A percentile compares a stretch with the other conserved stretches of the same genome.
Evolutionary conservation across 2,797 vertebrate genomes (phyloP).

Genomic region (Propithecus perrieri): DNA sequence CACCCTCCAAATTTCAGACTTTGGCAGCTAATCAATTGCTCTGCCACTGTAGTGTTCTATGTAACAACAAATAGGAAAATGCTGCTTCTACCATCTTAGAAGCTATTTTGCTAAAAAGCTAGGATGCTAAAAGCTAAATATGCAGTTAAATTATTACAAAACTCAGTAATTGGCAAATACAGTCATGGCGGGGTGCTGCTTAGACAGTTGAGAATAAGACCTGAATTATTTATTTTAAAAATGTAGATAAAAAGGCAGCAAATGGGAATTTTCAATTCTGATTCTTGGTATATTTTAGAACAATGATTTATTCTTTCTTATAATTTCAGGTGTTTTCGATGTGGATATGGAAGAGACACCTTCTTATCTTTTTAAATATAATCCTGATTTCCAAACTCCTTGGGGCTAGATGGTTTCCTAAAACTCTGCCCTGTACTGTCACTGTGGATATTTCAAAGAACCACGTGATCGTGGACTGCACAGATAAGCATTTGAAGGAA

Average conservation of each 20-base stretch:
- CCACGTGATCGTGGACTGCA: slow-evolving; percentile 92
- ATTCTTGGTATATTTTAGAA: not conserved
- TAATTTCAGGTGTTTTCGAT: slow-evolving; percentile 76
- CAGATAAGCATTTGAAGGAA: slow-evolving; percentile 85
- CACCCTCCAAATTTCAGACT: not conserved
- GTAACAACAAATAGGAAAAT: not conserved
- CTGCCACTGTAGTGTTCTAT: not conserved
- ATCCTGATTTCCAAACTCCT: slow-evolving; percentile 79
- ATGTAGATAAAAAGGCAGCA: not conserved
- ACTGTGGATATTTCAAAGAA: slow-evolving; percentile 66
- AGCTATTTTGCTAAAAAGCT: slow-evolving; percentile 4
- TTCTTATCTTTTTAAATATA: slow-evolving; percentile 81
- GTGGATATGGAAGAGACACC: slow-evolving; percentile 48
- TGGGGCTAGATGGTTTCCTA: slow-evolving; percentile 88
- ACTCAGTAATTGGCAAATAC: not conserved
- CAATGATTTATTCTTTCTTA: slow-evolving; percentile 60
- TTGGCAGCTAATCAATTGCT: not conserved
- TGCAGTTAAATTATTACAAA: not conserved
- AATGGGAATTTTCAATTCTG: not conserved
- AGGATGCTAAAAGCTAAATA: not conserved
- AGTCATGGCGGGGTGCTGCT: not conserved
- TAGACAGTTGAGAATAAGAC: not conserved
- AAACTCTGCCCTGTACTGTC: slow-evolving; percentile 94
- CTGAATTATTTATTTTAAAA: not conserved
- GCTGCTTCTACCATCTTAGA: not conserved